phyloP scores from a whole-genome alignment of 2,797 vertebrate genomes.

The Oreochromis mossambicus region DNA sequence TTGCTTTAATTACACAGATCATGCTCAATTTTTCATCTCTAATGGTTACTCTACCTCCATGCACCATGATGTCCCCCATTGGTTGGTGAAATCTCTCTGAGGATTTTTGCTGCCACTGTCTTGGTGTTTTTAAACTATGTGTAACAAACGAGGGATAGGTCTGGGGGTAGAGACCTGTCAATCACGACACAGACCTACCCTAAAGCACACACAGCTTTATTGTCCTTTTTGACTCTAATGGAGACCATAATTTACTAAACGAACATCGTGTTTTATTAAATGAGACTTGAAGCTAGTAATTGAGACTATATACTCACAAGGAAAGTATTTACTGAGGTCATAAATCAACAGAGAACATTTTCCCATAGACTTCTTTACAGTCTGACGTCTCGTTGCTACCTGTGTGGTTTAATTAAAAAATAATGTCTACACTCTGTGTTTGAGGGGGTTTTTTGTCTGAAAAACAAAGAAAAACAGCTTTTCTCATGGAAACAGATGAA shows the following conservation, averaged over 20 bases:
- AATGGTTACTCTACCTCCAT: neutral
- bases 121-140: neutral
- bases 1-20: neutral
- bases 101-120: neutral
- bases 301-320: neutral
- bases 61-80: neutral
- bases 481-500: neutral
- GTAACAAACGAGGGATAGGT: neutral
- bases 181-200: neutral
- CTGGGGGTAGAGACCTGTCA: neutral
- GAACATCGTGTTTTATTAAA: neutral
- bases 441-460: neutral
- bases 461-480: neutral
- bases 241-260: neutral
- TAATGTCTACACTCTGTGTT: neutral
- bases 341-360: neutral
- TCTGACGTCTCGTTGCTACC: neutral
- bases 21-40: neutral
- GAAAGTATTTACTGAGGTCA: neutral
- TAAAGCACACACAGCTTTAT: neutral
- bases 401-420: neutral
- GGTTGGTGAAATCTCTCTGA: neutral
- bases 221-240: neutral
- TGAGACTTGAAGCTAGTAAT: neutral
- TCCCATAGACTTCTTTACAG: neutral